These are phyloP conservation scores for Hippocampus zosterae DNA, from an alignment of 2,113 vertebrate species.

Conservation along the genomic window DNA sequence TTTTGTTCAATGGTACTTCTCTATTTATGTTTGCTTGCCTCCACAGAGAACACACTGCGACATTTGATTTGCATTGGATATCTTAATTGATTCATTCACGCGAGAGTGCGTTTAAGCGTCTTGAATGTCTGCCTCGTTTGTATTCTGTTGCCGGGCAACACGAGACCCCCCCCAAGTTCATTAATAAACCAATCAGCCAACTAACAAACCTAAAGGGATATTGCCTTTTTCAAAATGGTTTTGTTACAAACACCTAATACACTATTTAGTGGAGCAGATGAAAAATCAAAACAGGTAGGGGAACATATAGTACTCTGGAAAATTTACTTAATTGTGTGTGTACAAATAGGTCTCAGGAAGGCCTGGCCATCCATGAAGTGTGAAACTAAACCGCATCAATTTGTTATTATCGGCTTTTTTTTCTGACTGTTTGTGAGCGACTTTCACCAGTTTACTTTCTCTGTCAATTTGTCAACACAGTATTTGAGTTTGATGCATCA, in stretches of 20 bases:
- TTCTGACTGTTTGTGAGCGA: not conserved
- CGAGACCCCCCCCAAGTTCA: not conserved
- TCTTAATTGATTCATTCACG: not conserved
- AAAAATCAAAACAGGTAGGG: no score
- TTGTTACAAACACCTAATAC: not conserved
- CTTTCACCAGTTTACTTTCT: no score
- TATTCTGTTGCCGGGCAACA: not conserved
- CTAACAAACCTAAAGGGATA: slow-evolving; percentile 1
- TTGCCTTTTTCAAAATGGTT: not conserved
- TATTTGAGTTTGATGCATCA: not conserved
- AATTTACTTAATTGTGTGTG: not conserved
- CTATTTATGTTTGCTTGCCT: slow-evolving; percentile 41
- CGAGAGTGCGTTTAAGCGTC: not conserved
- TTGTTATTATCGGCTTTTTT: not conserved
- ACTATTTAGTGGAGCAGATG: not conserved
- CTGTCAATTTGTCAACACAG: no score
- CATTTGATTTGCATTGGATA: not conserved
- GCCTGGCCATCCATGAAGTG: no score
- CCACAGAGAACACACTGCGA: slow-evolving; percentile 27
- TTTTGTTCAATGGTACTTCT: slow-evolving; percentile 47
- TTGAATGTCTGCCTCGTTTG: not conserved
- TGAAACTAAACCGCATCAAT: no score
- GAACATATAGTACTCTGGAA: not conserved
- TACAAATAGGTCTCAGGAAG: not conserved
- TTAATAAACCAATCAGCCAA: not conserved